These are phyloP conservation scores for Eupithecia exiguata DNA, from an alignment of 2,888 invertebrate species.

Conservation along the genomic window DNA sequence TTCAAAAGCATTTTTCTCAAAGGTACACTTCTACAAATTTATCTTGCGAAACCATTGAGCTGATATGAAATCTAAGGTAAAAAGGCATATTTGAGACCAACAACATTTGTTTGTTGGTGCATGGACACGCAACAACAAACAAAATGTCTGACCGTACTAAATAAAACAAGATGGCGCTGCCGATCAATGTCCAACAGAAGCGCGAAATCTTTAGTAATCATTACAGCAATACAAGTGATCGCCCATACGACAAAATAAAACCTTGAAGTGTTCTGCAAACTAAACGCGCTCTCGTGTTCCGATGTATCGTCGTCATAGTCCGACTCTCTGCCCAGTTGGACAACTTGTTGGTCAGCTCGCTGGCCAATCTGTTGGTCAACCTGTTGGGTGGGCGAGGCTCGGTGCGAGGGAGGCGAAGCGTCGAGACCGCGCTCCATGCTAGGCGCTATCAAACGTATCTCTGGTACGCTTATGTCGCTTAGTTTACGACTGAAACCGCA, in stretches of 20 bases:
- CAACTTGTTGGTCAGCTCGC: conserved; percentile 22
- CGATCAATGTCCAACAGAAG: background rate
- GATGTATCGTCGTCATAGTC: conserved; percentile 69
- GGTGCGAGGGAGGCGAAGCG: conserved; percentile 57
- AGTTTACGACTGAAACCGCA: conserved; percentile 84
- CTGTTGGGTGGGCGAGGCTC: conserved; percentile 40
- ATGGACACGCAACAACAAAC: no score
- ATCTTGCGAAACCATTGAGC: background rate
- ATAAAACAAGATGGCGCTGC: background rate
- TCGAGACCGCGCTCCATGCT: conserved; percentile 92
- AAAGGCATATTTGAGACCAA: no score
- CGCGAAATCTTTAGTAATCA: background rate
- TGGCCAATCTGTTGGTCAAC: conserved; percentile 24
- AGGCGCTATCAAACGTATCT: conserved; percentile 92
- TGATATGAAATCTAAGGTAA: background rate
- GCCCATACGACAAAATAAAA: conserved; percentile 50
- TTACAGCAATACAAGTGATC: conserved; percentile 41
- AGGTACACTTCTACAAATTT: background rate
- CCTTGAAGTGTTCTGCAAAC: conserved; percentile 78
- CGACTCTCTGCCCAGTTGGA: conserved; percentile 39
- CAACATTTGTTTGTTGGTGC: no score
- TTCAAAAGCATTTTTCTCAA: background rate
- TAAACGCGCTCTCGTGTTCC: conserved; percentile 82
- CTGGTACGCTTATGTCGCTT: conserved; percentile 90
- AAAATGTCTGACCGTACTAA: background rate